Conservation (phyloP, 2,113 vertebrate genomes). For the Grantiella picta region DNA sequence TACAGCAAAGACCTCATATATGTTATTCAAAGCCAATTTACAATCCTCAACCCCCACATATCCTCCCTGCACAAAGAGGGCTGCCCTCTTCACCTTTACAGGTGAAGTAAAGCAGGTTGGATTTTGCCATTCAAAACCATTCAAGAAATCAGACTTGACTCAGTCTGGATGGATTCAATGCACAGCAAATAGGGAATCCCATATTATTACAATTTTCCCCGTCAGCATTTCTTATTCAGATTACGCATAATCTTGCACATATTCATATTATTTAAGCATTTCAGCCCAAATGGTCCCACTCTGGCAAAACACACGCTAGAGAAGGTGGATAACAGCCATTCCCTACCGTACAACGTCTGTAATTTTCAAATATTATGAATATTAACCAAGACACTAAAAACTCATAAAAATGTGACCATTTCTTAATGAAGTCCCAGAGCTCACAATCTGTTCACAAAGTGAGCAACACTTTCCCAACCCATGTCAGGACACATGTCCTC, state of each 20-base stretch:
- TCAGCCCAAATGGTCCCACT: not conserved
- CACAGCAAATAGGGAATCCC: not conserved
- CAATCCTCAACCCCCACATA: not conserved
- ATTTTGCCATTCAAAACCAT: not conserved
- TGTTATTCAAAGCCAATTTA: fast-evolving
- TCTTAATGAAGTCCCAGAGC: not conserved
- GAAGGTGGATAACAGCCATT: not conserved
- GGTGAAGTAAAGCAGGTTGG: not conserved
- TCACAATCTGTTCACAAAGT: not conserved
- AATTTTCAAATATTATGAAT: not conserved
- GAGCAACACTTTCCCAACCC: not conserved
- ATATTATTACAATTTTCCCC: not conserved
- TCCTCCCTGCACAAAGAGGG: not conserved
- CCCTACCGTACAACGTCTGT: not conserved
- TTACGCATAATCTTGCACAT: not conserved
- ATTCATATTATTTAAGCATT: not conserved
- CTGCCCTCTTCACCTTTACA: not conserved
- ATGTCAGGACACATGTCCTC: not conserved
- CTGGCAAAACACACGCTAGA: not conserved
- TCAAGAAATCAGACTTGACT: not conserved
- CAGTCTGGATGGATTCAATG: not conserved
- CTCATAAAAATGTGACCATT: not conserved
- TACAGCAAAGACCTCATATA: not conserved
- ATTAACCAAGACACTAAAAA: not conserved
- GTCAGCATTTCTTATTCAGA: not conserved